A percentile compares a stretch with the other conserved stretches of the same genome.
phyloP scores from a whole-genome alignment of 2,888 invertebrate species.

The Andrena chrysosceles region DNA sequence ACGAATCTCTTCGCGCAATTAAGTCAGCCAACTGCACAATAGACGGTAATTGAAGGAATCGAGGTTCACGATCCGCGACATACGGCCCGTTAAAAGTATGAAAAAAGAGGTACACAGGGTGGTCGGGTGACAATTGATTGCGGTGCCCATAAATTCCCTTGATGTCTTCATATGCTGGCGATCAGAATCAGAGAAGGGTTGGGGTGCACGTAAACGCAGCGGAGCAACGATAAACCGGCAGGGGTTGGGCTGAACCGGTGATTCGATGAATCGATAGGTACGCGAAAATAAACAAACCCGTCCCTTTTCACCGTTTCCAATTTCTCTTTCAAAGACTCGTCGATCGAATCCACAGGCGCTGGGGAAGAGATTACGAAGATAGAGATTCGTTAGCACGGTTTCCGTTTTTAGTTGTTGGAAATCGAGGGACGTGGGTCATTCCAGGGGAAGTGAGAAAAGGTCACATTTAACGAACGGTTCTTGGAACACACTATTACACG shows the following conservation, averaged over 20 bases:
- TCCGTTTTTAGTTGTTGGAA: constrained; percentile 6
- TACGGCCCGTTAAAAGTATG: constrained; percentile 43
- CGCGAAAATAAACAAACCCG: constrained; percentile 20
- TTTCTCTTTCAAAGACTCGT: background rate
- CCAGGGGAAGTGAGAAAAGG: background rate
- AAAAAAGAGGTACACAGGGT: constrained; percentile 35
- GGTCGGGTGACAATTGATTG: constrained; percentile 75
- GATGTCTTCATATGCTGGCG: constrained; percentile 75
- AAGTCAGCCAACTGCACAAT: constrained; percentile 62
- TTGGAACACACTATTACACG: background rate
- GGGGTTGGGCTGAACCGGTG: constrained; percentile 31
- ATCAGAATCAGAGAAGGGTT: constrained; percentile 72
- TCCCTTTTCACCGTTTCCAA: too few species aligned
- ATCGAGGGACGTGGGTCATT: background rate
- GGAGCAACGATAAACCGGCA: constrained; percentile 38
- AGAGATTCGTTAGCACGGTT: background rate
- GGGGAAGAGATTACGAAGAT: too few species aligned
- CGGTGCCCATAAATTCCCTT: constrained; percentile 80
- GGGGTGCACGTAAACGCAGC: constrained; percentile 27
- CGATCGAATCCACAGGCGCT: background rate
- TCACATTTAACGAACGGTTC: constrained; percentile 21
- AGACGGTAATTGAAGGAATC: constrained; percentile 69
- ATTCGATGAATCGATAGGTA: constrained; percentile 49
- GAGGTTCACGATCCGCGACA: constrained; percentile 60
- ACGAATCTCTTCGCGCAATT: constrained; percentile 59